Conservation (phyloP, 2,113 vertebrate species). For the Ursus arctos region DNA sequence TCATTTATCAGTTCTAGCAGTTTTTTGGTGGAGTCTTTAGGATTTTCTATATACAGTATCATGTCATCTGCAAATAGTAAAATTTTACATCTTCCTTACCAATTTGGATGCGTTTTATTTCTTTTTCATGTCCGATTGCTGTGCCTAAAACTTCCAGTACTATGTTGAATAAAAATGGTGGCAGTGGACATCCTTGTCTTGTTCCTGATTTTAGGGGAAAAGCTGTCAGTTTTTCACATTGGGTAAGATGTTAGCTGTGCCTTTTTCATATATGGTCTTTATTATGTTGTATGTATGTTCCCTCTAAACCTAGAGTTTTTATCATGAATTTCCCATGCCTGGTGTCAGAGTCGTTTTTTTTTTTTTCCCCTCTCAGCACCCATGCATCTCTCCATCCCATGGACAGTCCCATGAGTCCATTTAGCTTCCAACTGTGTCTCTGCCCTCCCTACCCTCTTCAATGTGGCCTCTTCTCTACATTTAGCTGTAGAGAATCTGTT, state of each 20-base stretch:
- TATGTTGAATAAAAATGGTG: not conserved
- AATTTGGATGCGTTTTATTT: not conserved
- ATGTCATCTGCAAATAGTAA: not conserved
- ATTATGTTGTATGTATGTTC: not conserved
- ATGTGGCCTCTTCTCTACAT: not conserved
- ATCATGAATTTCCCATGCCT: not conserved
- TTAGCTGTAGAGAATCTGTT: not conserved
- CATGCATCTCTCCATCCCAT: not conserved
- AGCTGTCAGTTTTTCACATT: not conserved
- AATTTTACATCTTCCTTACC: not conserved
- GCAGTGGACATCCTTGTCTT: not conserved
- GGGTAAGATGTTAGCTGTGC: not conserved
- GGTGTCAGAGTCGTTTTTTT: not conserved
- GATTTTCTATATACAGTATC: not conserved
- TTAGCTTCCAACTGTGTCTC: not conserved
- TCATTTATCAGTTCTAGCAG: not conserved
- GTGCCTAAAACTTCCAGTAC: not conserved
- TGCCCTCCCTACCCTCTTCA: not conserved
- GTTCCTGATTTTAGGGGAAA: not conserved
- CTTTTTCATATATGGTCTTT: not conserved
- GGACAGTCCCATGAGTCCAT: not conserved
- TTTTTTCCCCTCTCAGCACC: not conserved
- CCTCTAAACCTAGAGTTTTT: not conserved
- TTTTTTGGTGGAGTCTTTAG: not conserved
- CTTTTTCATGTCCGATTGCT: not conserved